phyloP scores from a whole-genome alignment of 2,888 invertebrate species.

The Euproctis similis region DNA sequence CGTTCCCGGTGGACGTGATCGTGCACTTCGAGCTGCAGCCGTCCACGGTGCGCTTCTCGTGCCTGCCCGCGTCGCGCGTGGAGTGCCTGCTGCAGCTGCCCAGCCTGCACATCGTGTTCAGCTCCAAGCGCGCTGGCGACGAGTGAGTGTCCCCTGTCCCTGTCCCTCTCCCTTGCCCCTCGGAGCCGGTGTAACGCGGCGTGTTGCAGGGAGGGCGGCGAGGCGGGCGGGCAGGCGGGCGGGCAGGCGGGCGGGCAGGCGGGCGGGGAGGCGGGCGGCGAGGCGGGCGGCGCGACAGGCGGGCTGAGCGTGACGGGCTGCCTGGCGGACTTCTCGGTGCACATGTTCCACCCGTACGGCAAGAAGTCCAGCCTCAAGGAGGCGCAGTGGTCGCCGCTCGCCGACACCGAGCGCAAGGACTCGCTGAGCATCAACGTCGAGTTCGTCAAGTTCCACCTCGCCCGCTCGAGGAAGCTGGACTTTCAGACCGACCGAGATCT shows the following conservation, averaged over 20 bases:
- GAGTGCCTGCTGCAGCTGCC: slow-evolving; percentile 97
- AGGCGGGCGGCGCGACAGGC: slow-evolving; percentile 82
- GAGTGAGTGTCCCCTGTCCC: slow-evolving; percentile 76
- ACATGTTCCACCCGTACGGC: slow-evolving; percentile 98
- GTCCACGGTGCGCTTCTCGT: slow-evolving; percentile 96
- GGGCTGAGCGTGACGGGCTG: slow-evolving; percentile 96
- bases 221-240: too few relatives aligned
- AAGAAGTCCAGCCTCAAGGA: slow-evolving; percentile 84
- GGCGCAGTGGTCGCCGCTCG: slow-evolving; percentile 90
- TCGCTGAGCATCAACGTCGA: slow-evolving; percentile 97
- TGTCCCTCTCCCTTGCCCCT: too few relatives aligned
- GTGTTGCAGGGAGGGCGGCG: too few relatives aligned
- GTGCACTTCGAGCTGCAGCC: slow-evolving; percentile 99
- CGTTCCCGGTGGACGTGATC: slow-evolving; percentile 98
- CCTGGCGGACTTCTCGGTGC: slow-evolving; percentile 96
- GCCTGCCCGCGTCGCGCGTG: slow-evolving; percentile 94
- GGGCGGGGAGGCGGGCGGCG: too few relatives aligned
- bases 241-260: too few relatives aligned
- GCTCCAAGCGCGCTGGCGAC: slow-evolving; percentile 90
- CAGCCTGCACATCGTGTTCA: slow-evolving; percentile 97
- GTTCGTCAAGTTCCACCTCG: slow-evolving; percentile 96
- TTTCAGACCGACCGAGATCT: slow-evolving; percentile 82
- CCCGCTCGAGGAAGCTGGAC: slow-evolving; percentile 91
- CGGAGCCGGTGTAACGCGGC: too few relatives aligned
- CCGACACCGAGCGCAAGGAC: slow-evolving; percentile 94